A percentile compares a stretch with the other conserved stretches of the same genome.
Evolutionary conservation across 2,888 invertebrate species (phyloP).

Genomic region (Crepidodera aurea): DNA sequence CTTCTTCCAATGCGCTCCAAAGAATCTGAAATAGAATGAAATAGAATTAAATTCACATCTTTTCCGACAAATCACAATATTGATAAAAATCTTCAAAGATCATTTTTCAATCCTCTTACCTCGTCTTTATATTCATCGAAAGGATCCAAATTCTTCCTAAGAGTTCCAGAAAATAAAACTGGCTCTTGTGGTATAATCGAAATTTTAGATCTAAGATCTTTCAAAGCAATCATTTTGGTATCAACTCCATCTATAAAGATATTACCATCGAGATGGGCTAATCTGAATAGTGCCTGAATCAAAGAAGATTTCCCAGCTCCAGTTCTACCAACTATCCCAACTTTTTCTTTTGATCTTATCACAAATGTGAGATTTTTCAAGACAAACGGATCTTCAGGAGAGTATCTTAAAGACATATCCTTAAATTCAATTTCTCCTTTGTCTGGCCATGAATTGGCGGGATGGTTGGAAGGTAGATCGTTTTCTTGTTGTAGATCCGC

Average conservation of each 20-base stretch:
- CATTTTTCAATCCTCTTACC: conserved; percentile 54
- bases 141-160: conserved; percentile 89
- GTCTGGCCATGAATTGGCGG: conserved; percentile 77
- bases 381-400: conserved; percentile 74
- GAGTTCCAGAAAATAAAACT: conserved; percentile 83
- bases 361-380: conserved; percentile 73
- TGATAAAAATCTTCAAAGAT: neutral
- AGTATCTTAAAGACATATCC: conserved; percentile 75
- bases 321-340: conserved; percentile 82
- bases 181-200: conserved; percentile 89
- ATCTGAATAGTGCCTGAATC: conserved; percentile 79
- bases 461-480: conserved; percentile 48
- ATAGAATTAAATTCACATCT: neutral
- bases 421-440: conserved; percentile 73
- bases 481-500: conserved; percentile 70
- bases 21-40: conserved; percentile 63
- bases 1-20: conserved; percentile 86
- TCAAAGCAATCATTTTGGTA: conserved; percentile 72
- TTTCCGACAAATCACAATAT: neutral
- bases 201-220: conserved; percentile 76
- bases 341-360: conserved; percentile 73
- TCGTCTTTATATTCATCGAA: conserved; percentile 82
- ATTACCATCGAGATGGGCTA: conserved; percentile 78
- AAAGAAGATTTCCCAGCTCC: conserved; percentile 84
- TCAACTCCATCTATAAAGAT: conserved; percentile 82